These are phyloP conservation scores for Steinernema hermaphroditum DNA, from an alignment of 2,888 invertebrate species.

Conservation along the genomic window DNA sequence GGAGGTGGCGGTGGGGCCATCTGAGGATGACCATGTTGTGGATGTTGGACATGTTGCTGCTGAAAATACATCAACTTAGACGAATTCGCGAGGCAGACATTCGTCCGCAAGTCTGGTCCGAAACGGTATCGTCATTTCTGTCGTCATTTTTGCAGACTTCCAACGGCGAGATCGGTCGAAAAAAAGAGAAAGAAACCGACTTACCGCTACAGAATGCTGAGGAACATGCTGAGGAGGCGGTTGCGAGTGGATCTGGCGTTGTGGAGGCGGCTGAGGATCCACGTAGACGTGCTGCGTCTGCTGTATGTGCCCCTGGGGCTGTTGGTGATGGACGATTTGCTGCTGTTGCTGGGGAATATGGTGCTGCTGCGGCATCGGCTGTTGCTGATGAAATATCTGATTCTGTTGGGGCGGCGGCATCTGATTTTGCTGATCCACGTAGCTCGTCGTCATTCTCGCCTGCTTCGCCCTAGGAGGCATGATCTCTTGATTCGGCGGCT, in stretches of 20 bases:
- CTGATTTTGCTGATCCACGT: neutral
- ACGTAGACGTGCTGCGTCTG: constrained; percentile 1
- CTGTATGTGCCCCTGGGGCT: neutral
- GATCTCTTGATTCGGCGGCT: neutral
- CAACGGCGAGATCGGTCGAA: too few species aligned
- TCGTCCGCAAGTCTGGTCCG: too few species aligned
- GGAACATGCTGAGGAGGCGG: neutral
- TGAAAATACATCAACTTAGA: constrained; percentile 28
- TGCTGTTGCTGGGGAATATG: neutral
- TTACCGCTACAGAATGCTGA: neutral
- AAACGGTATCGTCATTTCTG: too few species aligned
- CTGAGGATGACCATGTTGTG: constrained; percentile 8
- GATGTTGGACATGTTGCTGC: constrained; percentile 13
- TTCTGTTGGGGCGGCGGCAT: neutral
- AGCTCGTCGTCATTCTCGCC: neutral
- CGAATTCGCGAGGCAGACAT: too few species aligned
- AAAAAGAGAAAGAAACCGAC: too few species aligned
- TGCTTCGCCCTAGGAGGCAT: constrained; percentile 3
- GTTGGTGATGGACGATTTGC: neutral
- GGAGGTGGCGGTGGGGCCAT: constrained; percentile 27
- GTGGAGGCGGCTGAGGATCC: neutral
- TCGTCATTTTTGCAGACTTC: too few species aligned
- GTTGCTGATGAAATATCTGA: neutral
- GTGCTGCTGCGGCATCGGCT: constrained; percentile 4
- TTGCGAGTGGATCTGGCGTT: neutral